Evolutionary conservation across 2,888 invertebrate genomes (phyloP).

Genomic region (Plagodis pulveraria): DNA sequence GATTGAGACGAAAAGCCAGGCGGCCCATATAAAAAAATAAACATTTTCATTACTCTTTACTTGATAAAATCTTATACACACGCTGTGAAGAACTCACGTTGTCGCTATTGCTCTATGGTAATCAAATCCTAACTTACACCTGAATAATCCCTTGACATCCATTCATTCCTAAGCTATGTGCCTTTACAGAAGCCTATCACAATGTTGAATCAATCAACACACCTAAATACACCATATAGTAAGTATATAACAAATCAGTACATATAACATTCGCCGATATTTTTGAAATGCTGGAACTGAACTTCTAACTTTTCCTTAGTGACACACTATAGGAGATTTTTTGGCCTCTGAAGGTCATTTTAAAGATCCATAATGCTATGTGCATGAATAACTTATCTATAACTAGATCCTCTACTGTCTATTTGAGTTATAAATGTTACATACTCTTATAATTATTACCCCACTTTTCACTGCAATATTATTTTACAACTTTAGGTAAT

Average conservation of each 20-base stretch:
- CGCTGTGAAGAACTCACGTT: background rate
- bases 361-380: constrained; percentile 27
- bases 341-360: constrained; percentile 1
- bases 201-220: constrained; percentile 32
- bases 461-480: constrained; percentile 34
- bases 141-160: constrained; percentile 32
- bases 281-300: constrained; percentile 24
- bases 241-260: constrained; percentile 32
- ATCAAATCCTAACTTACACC: background rate
- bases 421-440: constrained; percentile 35
- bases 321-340: constrained; percentile 11
- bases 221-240: constrained; percentile 29
- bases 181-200: constrained; percentile 32
- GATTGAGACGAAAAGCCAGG: too few relatives aligned
- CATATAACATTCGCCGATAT: constrained; percentile 18
- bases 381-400: constrained; percentile 41
- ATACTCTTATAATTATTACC: constrained; percentile 26
- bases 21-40: too few relatives aligned
- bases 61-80: too few relatives aligned
- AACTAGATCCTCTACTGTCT: constrained; percentile 40
- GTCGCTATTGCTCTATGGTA: background rate
- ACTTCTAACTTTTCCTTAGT: constrained; percentile 3
- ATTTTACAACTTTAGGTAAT: constrained; percentile 9
- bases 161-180: constrained; percentile 33
- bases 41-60: too few relatives aligned